Evolutionary conservation across 2,888 invertebrate species (phyloP), one percentile per base, ranked within the genome.

Genomic region (Sminthurides aquaticus): DNA sequence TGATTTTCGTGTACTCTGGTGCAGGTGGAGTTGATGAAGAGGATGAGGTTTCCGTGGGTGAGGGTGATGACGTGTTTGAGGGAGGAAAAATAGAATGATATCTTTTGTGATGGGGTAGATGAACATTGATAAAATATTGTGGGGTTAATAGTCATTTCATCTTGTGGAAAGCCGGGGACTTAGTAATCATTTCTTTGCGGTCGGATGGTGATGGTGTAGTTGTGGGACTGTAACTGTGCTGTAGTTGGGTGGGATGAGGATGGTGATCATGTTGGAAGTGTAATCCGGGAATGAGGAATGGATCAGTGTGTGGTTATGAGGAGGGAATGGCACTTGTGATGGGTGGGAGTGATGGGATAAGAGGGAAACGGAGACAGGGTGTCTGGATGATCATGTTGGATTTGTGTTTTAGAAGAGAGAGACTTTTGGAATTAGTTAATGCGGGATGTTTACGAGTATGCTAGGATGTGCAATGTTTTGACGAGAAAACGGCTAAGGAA

Each of bases 311-410:
- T 34, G n/a, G n/a, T 66, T 62, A 66, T 66, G 58, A 11, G 20
- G 55, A 58, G 59, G 62, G 62, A 58, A 52, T 57, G 58, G 49
- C 28, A 56, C 43, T 60, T 59, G 62, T 57, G 60, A 28, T 52
- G 62, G 62, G 58, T 59, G 58, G 20, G 55, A 49, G 56, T 28
- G 62, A 22, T 20, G 59, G 29, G 52, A 26, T 20, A n/a, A 55
- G 55, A 34, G 24, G 29, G 54, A 3, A 55, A 43, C 24, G 8
- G 20, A 56, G 2, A 60, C 20, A 60, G 43, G n/a, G n/a, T n/a
- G n/a, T n/a, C n/a, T n/a, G n/a, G n/a, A n/a, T 34, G 43, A 34
- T 34, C 43, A 34, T 34, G 5, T 15, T 34, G 8, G 43, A 15
- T 34, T 34, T 15, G 43, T 5, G 5, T 34, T 5, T 34, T 34